A percentile compares a stretch with the other conserved stretches of the same genome.
Conservation (phyloP, 2,797 vertebrate species). For the Oreonectes daqikongensis region DNA sequence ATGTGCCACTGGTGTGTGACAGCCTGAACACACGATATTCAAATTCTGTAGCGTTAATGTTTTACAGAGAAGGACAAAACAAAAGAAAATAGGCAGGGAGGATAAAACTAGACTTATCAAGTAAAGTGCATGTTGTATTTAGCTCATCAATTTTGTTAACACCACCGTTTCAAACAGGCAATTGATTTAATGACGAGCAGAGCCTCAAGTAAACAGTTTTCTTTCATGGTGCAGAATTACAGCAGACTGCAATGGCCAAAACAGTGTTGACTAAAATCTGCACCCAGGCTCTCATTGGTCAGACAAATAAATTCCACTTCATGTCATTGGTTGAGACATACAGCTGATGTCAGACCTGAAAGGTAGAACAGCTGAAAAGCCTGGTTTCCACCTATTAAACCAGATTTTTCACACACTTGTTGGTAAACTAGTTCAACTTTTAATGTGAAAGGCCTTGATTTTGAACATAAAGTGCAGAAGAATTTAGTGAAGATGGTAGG, state of each 20-base stretch:
- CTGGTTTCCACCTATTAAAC: neutral
- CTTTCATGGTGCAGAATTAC: too few relatives aligned
- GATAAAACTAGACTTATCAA: neutral
- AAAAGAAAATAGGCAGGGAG: neutral
- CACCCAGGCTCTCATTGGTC: neutral
- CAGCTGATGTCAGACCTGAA: neutral
- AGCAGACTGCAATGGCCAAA: neutral
- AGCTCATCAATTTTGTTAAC: constrained; percentile 11
- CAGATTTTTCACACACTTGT: neutral
- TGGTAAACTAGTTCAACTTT: neutral
- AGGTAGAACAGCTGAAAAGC: neutral
- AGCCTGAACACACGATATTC: neutral
- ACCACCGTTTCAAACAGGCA: neutral
- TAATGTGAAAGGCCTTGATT: neutral
- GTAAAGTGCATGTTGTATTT: neutral
- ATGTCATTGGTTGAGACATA: neutral
- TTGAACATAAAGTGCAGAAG: too few relatives aligned
- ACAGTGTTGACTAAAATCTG: neutral
- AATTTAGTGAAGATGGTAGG: too few relatives aligned
- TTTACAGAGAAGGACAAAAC: neutral
- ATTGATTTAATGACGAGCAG: constrained; percentile 9
- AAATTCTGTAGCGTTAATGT: neutral
- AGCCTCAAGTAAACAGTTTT: neutral
- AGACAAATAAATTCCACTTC: neutral
- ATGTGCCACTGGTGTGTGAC: constrained; percentile 12